Percentiles rank a stretch among this genome's conserved stretches.
phyloP scores from a whole-genome alignment of 2,113 vertebrate species.

The Fulmarus glacialis region DNA sequence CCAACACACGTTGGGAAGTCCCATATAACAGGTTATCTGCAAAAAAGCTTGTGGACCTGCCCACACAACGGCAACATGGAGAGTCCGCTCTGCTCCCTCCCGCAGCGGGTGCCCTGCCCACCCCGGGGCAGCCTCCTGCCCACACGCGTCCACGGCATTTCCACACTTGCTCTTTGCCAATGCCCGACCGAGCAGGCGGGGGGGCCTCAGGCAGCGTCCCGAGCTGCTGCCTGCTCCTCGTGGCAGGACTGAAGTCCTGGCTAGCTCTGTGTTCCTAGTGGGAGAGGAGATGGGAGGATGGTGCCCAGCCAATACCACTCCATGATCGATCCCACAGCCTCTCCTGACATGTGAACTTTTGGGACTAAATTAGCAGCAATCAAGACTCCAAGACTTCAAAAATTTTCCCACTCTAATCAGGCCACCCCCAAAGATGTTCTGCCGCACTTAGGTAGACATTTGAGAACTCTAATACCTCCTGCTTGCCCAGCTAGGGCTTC shows the following conservation, averaged over 20 bases:
- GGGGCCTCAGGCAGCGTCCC: neutral
- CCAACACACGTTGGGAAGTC: neutral
- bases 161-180: neutral
- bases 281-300: neutral
- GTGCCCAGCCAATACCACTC: neutral
- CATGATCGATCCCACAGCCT: neutral
- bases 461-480: neutral
- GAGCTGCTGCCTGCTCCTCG: neutral
- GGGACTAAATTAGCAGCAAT: neutral
- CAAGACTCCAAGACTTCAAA: no score
- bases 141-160: fast-evolving
- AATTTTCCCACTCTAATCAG: neutral
- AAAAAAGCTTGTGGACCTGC: neutral
- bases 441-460: neutral
- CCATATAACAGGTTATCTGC: neutral
- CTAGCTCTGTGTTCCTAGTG: neutral
- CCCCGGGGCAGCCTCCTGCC: neutral
- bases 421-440: neutral
- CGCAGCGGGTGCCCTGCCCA: fast-evolving
- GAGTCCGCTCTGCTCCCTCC: neutral
- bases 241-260: neutral
- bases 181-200: fast-evolving
- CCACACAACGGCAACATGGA: fast-evolving
- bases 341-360: neutral
- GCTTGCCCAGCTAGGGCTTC: neutral